phyloP scores from a whole-genome alignment of 2,113 vertebrate species.

The Forbesichthys agassizii region DNA sequence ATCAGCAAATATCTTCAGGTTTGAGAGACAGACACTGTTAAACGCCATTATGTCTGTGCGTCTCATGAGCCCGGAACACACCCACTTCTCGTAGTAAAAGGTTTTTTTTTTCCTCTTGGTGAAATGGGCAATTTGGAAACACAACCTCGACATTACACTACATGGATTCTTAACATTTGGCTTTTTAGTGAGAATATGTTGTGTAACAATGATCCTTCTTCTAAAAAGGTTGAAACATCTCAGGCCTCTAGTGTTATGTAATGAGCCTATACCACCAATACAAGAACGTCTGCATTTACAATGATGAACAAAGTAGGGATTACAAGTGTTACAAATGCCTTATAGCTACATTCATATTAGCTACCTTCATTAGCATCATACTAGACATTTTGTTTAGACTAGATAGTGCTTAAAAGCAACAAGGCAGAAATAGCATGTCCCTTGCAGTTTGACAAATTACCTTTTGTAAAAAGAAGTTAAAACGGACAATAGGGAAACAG shows the following conservation, averaged over 20 bases:
- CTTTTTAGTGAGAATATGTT: slow-evolving; percentile 39
- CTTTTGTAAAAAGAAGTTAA: slow-evolving; percentile 22
- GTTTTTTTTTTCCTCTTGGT: not conserved
- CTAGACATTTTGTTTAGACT: slow-evolving; percentile 35
- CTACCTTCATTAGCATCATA: slow-evolving; percentile 49
- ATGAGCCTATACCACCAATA: slow-evolving; percentile 31
- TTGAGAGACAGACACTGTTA: not conserved
- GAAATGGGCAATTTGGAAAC: slow-evolving; percentile 25
- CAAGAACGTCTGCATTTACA: slow-evolving; percentile 31
- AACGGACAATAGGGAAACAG: slow-evolving; percentile 56
- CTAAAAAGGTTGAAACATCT: slow-evolving; percentile 33
- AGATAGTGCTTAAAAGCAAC: slow-evolving; percentile 63
- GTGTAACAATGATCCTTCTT: slow-evolving; percentile 47
- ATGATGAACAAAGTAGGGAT: slow-evolving; percentile 10
- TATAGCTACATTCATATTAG: slow-evolving; percentile 61
- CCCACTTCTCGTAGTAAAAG: no score
- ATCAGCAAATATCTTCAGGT: slow-evolving; percentile 19
- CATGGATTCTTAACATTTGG: slow-evolving; percentile 46
- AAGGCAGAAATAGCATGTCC: slow-evolving; percentile 53
- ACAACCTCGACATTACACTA: slow-evolving; percentile 20
- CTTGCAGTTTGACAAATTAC: slow-evolving; percentile 36
- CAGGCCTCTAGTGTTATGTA: slow-evolving; percentile 13
- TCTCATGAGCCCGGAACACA: no score
- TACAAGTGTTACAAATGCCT: slow-evolving; percentile 36
- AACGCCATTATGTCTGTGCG: slow-evolving; percentile 2